phyloP scores from a whole-genome alignment of 2,888 invertebrate species.

The Pherbina coryleti region DNA sequence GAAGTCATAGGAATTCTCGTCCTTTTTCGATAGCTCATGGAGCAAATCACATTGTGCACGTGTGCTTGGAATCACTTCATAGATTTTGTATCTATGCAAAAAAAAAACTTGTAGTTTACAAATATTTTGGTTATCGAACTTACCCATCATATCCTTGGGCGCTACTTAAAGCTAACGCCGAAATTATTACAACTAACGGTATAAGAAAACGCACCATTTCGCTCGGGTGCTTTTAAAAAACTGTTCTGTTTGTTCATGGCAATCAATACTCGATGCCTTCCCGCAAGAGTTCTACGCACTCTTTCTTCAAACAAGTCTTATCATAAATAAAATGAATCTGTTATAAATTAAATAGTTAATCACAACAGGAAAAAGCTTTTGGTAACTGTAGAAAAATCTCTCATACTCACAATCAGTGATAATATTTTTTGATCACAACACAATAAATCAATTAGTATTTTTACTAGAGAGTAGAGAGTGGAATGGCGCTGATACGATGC shows the following conservation, averaged over 20 bases:
- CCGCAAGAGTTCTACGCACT: not conserved
- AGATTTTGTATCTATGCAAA: constrained; percentile 16
- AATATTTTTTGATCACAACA: too few relatives aligned
- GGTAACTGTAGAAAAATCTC: not conserved
- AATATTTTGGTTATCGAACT: not conserved
- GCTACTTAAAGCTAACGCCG: constrained; percentile 30
- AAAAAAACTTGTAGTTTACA: too few relatives aligned
- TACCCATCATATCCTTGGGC: constrained; percentile 51
- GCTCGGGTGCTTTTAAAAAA: not conserved
- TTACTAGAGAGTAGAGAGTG: too few relatives aligned
- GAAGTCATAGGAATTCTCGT: constrained; percentile 57
- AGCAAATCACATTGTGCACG: constrained; percentile 51
- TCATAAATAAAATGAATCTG: not conserved
- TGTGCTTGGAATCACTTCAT: constrained; percentile 38
- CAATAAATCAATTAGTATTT: too few relatives aligned
- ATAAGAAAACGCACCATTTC: constrained; percentile 49
- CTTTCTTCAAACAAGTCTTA: not conserved
- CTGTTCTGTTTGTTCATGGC: not conserved
- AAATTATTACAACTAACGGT: constrained; percentile 49
- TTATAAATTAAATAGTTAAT: not conserved
- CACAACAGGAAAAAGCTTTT: not conserved
- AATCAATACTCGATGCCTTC: not conserved
- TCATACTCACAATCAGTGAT: too few relatives aligned
- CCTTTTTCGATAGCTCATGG: constrained; percentile 45
- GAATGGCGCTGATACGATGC: too few relatives aligned